Base-by-base conservation (phyloP, 2,888 invertebrate genomes). In the Cynaeus angustus region DNA sequence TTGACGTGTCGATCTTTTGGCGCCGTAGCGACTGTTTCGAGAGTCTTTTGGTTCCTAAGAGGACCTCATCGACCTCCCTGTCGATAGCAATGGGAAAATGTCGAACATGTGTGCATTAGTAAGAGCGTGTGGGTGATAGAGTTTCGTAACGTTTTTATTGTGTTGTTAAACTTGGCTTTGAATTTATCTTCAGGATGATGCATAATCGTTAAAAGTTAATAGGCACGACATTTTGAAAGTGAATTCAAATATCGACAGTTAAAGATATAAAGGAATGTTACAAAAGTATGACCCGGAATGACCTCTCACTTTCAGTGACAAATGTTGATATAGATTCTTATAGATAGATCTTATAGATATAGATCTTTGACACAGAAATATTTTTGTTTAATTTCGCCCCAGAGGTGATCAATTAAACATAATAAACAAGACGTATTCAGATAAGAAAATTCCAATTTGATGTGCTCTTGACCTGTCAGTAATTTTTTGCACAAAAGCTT, bases 61-160 rank as follows among this genome's bases (percentile, higher is more conserved):
- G 58, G 30, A 14, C 43, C 58, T 13, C 45, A 8, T 50, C 50
- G 48, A 61, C 50, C 61, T 61, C 56, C 12, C 33, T 53, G 13
- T 53, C 53, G 38, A 38, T 37, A 13, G 41, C 12, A 55, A 55
- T 58, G 26, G 56, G 28, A 43, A 13, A 43, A 43, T 38, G 43
- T 58, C 56, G 56, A 43, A 58, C 56, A 58, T 41, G 28, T 43
- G 56, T 38, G 28, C 41, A n/a, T 21, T 26, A 43, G 10, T n/a
- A 46, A 46, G 33, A 13, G 43, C 58, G 59, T 37, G 48, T 58
- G 59, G 48, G 46, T 46, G 41, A 41, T 41, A 2, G 58, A 12
- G 37, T 59, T 59, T 59, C 59, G 59, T 59, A 59, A 59, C 48
- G 59, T 28, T 43, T 58, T 61, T 61, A 61, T 52, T 62, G 62